Conservation (phyloP, 2,113 vertebrate species). For the Collichthys lucidus region DNA sequence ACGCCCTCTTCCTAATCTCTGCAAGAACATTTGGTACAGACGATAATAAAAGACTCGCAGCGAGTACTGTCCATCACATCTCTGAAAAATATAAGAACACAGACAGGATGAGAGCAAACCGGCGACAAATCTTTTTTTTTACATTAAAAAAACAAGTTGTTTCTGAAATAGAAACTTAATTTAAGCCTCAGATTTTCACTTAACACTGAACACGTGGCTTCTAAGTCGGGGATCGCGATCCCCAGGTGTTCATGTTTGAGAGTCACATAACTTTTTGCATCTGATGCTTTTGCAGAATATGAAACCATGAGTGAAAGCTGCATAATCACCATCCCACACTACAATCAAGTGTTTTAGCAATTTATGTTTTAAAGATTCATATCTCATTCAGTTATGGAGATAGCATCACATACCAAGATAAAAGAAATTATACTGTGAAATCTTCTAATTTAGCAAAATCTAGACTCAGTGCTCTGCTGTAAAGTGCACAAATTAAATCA, state of each 20-base stretch:
- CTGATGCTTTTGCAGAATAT: background rate
- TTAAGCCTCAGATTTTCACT: too few species aligned
- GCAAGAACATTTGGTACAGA: too few species aligned
- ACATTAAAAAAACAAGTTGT: too few species aligned
- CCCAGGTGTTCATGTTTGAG: background rate
- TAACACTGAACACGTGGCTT: too few species aligned
- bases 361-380: conserved; percentile 6
- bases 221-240: too few species aligned
- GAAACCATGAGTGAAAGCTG: background rate
- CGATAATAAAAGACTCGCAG: too few species aligned
- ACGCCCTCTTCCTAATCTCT: too few species aligned
- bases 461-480: background rate
- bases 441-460: conserved; percentile 12
- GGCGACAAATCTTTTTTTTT: too few species aligned
- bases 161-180: too few species aligned
- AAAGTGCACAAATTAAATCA: background rate
- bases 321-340: background rate
- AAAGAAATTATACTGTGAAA: background rate
- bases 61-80: too few species aligned
- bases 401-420: background rate
- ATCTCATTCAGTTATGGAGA: conserved; percentile 15
- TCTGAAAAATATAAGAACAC: too few species aligned
- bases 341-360: background rate
- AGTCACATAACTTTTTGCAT: background rate
- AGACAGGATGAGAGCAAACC: too few species aligned